phyloP scores from a whole-genome alignment of 1,140 invertebrate genomes.

The Oryctes rhinoceros region DNA sequence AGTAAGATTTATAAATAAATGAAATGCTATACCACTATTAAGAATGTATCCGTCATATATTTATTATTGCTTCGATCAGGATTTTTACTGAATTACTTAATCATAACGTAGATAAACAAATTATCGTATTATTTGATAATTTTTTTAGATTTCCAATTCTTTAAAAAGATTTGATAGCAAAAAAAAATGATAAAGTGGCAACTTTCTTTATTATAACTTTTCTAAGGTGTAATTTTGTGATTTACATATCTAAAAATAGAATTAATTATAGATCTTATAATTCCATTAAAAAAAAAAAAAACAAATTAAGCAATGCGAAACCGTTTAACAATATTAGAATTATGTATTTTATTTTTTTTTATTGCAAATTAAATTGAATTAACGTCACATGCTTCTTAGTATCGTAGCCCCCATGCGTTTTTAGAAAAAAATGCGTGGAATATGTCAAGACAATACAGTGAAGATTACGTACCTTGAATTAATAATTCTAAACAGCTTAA shows the following conservation, averaged over 20 bases:
- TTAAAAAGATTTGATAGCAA: too few species aligned
- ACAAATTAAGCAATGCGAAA: neutral
- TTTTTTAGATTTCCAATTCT: too few species aligned
- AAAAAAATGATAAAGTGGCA: too few species aligned
- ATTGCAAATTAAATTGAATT: neutral
- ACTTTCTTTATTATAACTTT: too few species aligned
- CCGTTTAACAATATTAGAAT: neutral
- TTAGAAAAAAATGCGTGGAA: neutral
- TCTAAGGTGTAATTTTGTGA: too few species aligned
- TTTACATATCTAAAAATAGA: slow-evolving; percentile 3
- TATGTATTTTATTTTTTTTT: neutral
- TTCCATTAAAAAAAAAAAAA: neutral
- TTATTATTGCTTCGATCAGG: too few species aligned
- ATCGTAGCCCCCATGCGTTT: neutral
- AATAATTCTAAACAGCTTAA: neutral
- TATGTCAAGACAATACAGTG: neutral
- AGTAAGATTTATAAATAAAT: too few species aligned
- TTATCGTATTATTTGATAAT: too few species aligned
- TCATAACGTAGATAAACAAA: too few species aligned
- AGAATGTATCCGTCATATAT: too few species aligned
- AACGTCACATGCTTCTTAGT: neutral
- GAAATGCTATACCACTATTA: too few species aligned
- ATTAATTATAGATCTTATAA: neutral
- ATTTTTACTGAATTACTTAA: too few species aligned
- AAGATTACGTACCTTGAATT: neutral